phyloP scores from a whole-genome alignment of 2,797 vertebrate species.

The Sebastes itinus region DNA sequence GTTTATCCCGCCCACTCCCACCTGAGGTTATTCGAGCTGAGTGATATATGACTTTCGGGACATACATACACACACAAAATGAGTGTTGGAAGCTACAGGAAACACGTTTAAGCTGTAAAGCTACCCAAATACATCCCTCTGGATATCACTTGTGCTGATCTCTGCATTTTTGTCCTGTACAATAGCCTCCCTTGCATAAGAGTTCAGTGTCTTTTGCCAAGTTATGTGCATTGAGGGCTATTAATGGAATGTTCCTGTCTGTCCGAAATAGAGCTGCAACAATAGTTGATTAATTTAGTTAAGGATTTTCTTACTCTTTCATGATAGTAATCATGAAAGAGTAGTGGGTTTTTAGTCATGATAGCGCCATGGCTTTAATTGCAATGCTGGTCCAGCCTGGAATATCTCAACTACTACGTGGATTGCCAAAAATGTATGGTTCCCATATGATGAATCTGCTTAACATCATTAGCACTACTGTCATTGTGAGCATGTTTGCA shows the following conservation, averaged over 20 bases:
- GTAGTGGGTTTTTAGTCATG: neutral
- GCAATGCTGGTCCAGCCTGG: neutral
- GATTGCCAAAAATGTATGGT: neutral
- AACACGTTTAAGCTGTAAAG: slow-evolving; percentile 37
- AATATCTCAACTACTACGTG: neutral
- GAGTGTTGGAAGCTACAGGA: slow-evolving; percentile 28
- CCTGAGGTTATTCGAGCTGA: slow-evolving; percentile 24
- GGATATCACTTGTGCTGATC: slow-evolving; percentile 34
- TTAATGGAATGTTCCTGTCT: neutral
- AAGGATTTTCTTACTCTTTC: neutral
- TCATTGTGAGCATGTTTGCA: no score
- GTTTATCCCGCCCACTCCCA: neutral
- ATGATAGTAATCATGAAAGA: no score
- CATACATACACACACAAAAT: neutral
- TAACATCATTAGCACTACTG: no score
- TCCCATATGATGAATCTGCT: neutral
- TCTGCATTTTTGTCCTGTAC: slow-evolving; percentile 27
- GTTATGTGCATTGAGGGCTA: neutral
- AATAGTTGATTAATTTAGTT: neutral
- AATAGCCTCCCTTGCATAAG: slow-evolving; percentile 14
- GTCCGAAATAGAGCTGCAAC: neutral
- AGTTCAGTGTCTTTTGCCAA: slow-evolving; percentile 8
- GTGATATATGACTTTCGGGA: slow-evolving; percentile 36
- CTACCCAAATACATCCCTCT: slow-evolving; percentile 2
- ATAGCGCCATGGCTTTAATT: neutral